Base-by-base conservation (phyloP, 2,113 vertebrate species). In the Agelaius phoeniceus region DNA sequence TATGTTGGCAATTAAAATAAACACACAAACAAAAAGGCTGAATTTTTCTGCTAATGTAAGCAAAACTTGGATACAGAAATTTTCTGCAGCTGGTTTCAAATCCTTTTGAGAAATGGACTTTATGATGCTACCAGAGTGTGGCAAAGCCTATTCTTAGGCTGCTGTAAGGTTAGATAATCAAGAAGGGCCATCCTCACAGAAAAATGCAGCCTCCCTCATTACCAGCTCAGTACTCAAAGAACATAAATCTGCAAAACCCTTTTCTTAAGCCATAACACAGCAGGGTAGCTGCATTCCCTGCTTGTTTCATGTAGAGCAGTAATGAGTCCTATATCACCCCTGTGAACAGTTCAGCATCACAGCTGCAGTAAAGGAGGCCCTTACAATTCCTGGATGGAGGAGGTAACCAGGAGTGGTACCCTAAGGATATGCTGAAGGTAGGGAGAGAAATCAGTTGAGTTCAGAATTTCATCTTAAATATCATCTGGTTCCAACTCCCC, bases 251-350 rank as follows among this genome's bases (percentile, higher is more conserved):
- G 16, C 2, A 1, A 79, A 92, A 67, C 2, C 26, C 30, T 48
- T 52, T 44, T 1, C 2, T n/a, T 44, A 85, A n/a, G 22, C 44
- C 11, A 4, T 51, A 68, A 44, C 4, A 54, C 5, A 68, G 39
- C 2, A 0, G 18, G 18, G 19, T 43, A 90, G 27, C 7, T n/a
- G 59, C 2, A 2, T 2, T 59, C 23, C 27, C 57, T 1, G 1
- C n/a, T 44, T 73, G 23, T 44, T 55, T 79, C n/a, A 35, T 85
- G 15, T 11, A 26, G 49, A 72, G 44, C 24, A 31, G 17, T 37
- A 75, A 49, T 1, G 17, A 26, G 35, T 51, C 22, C 44, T 58
- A 11, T 4, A 15, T 39, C 18, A 63, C 3, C 11, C 17, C 71
- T 43, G 7, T 51, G 17, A 54, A 31, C 52, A 54, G 19, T 14